Evolutionary conservation across 2,113 vertebrate genomes (phyloP).

Genomic region (Silurus asotus): DNA sequence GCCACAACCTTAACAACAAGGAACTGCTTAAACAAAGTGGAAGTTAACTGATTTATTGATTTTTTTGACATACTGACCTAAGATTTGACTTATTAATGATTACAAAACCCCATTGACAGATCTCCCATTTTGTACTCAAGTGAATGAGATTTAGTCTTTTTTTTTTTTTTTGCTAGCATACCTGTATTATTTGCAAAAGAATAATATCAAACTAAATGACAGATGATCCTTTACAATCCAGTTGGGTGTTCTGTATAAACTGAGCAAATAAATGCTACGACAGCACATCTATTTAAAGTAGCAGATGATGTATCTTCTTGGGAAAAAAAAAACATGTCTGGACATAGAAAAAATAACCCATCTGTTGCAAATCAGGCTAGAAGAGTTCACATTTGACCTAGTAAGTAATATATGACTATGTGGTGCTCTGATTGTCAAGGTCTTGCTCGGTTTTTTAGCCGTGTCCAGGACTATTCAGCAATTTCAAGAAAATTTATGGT

Average conservation of each 20-base stretch:
- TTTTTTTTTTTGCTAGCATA: background rate
- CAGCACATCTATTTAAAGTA: constrained; percentile 27
- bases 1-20: background rate
- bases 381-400: constrained; percentile 39
- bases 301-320: constrained; percentile 10
- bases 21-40: background rate
- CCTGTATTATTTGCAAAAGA: background rate
- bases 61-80: background rate
- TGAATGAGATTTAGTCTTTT: background rate
- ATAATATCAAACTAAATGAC: background rate
- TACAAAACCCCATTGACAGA: background rate
- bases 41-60: background rate
- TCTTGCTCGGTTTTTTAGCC: constrained; percentile 53
- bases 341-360: constrained; percentile 48
- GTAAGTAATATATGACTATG: constrained; percentile 50
- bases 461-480: constrained; percentile 48
- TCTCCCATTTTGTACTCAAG: background rate
- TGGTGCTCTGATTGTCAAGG: constrained; percentile 56
- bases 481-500: constrained; percentile 51
- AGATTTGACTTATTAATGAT: background rate
- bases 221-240: background rate
- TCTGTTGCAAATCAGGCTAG: constrained; percentile 54
- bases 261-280: constrained; percentile 7
- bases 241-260: background rate
- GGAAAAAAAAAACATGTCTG: constrained; percentile 20